Evolutionary conservation across 2,113 vertebrate species (phyloP).

Genomic region (Scortum barcoo): DNA sequence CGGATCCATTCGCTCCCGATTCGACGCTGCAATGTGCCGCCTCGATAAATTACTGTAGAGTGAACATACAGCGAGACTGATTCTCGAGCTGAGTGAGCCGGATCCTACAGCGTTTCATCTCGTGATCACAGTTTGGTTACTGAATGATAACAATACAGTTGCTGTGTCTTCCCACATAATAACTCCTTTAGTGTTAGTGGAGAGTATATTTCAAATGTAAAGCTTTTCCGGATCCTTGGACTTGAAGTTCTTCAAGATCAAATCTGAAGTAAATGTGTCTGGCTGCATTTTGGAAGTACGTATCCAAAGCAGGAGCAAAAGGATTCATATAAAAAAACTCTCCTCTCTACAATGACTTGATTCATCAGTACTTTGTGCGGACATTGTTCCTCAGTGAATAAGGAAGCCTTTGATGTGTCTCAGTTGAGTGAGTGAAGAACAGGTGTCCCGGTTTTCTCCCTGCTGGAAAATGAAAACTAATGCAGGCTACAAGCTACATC

Average conservation of each 20-base stretch:
- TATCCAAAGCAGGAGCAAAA: not conserved
- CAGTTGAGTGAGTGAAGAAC: not conserved
- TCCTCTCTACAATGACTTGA: not conserved
- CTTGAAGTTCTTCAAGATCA: not conserved
- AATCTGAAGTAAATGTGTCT: not conserved
- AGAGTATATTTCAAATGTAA: too few species aligned
- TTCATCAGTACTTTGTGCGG: not conserved
- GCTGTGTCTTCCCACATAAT: not conserved
- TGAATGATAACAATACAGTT: not conserved
- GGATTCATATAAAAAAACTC: not conserved
- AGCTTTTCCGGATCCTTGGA: not conserved
- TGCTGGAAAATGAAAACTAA: slow-evolving; percentile 40
- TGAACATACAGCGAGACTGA: not conserved
- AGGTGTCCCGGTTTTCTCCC: slow-evolving; percentile 25
- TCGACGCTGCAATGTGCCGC: not conserved
- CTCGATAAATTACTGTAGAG: not conserved
- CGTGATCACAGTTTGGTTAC: not conserved
- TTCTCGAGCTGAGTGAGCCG: not conserved
- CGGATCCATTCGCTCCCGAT: not conserved
- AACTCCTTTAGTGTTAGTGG: not conserved
- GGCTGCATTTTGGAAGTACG: not conserved
- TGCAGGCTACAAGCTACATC: slow-evolving; percentile 19
- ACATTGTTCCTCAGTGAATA: not conserved
- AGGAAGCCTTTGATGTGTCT: slow-evolving; percentile 15
- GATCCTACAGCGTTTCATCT: not conserved